These are phyloP conservation scores for Pangasius larnaudii DNA, from an alignment of 2,797 vertebrate species.

Conservation along the genomic window DNA sequence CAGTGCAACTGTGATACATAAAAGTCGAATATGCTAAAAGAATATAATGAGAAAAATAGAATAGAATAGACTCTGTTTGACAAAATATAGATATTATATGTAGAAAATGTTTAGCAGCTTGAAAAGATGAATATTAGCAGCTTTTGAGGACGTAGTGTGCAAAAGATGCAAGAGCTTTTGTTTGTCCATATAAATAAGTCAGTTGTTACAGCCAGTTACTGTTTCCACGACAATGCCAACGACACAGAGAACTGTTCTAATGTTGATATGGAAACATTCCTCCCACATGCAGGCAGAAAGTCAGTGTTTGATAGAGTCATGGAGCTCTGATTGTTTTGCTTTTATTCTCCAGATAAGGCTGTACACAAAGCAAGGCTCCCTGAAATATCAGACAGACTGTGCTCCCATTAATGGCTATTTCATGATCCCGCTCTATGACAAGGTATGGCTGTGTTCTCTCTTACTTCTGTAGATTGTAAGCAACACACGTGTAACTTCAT, in stretches of 20 bases:
- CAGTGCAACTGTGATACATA: no score
- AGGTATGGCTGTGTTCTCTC: conserved; percentile 75
- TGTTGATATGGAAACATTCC: no score
- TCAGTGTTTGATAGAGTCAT: not conserved
- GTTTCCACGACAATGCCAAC: not conserved
- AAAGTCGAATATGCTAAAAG: no score
- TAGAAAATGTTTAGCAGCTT: no score
- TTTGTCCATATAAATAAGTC: not conserved
- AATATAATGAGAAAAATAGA: no score
- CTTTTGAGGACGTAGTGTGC: no score
- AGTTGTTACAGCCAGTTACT: not conserved
- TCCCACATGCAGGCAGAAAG: no score
- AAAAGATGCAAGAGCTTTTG: no score
- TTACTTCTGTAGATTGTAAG: not conserved
- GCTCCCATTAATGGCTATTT: conserved; percentile 99
- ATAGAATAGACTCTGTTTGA: no score
- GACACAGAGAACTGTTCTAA: not conserved
- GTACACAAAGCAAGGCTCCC: conserved; percentile 95
- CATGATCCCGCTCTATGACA: conserved; percentile 99
- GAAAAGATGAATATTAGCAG: no score
- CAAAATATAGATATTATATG: no score
- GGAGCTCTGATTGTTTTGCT: not conserved
- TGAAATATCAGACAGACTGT: conserved; percentile 98
- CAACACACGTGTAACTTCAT: not conserved
- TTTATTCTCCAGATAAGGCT: conserved; percentile 84